These are phyloP conservation scores for Phymastichus coffea DNA, from an alignment of 1,140 invertebrate genomes.

Conservation along the genomic window DNA sequence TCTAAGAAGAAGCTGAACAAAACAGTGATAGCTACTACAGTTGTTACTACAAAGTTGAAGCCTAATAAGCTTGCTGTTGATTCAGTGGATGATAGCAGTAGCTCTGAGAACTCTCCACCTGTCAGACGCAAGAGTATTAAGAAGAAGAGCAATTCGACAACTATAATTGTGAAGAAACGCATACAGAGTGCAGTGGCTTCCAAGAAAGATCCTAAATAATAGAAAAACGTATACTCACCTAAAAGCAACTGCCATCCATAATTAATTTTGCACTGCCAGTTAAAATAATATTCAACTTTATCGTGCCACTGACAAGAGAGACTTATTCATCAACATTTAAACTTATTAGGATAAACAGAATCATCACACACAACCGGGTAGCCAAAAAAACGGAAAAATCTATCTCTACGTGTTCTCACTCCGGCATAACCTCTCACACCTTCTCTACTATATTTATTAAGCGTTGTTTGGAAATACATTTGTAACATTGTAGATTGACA, in stretches of 20 bases:
- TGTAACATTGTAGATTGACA: slow-evolving; percentile 21
- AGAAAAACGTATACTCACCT: background rate
- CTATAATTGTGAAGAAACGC: slow-evolving; percentile 14
- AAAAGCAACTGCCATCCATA: slow-evolving; percentile 1
- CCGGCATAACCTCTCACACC: background rate
- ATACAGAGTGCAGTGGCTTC: slow-evolving; percentile 8
- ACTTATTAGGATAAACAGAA: too few species aligned
- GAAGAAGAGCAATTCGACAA: slow-evolving; percentile 9
- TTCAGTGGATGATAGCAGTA: slow-evolving; percentile 54
- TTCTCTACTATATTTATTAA: slow-evolving; percentile 17
- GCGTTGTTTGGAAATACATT: slow-evolving; percentile 21
- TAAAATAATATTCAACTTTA: slow-evolving; percentile 8
- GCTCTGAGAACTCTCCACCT: slow-evolving; percentile 52
- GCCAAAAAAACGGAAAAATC: background rate
- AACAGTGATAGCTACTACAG: slow-evolving; percentile 41
- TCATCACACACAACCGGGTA: too few species aligned
- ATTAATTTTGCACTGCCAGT: slow-evolving; percentile 24
- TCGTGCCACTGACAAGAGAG: slow-evolving; percentile 7
- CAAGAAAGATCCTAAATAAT: slow-evolving; percentile 21
- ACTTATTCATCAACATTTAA: slow-evolving; percentile 7
- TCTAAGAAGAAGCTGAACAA: slow-evolving; percentile 60
- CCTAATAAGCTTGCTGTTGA: slow-evolving; percentile 36
- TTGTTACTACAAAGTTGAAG: slow-evolving; percentile 37
- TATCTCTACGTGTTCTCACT: background rate
- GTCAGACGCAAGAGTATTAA: slow-evolving; percentile 12